These are phyloP conservation scores for Andrena bicolor DNA, from an alignment of 2,888 invertebrate genomes.

Conservation along the genomic window DNA sequence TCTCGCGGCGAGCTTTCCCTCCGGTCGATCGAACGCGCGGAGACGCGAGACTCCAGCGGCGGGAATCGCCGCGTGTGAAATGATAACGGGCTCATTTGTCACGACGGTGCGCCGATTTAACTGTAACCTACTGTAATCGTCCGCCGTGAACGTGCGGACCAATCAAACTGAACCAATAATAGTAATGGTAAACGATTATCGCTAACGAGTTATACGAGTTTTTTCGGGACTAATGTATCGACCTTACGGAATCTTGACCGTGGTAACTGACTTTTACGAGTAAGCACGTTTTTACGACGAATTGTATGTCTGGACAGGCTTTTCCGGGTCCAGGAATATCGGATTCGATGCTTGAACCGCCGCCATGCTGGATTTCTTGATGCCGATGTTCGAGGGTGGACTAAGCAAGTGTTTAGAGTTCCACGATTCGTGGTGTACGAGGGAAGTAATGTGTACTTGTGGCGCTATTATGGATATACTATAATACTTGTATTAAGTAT, in stretches of 20 bases:
- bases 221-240: conserved; percentile 68
- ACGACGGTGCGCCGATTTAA: conserved; percentile 47
- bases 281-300: conserved; percentile 45
- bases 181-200: conserved; percentile 52
- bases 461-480: not conserved
- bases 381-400: conserved; percentile 22
- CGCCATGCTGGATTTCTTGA: conserved; percentile 3
- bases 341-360: conserved; percentile 6
- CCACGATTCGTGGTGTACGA: not conserved
- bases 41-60: conserved; percentile 37
- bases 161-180: conserved; percentile 75
- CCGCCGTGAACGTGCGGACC: conserved; percentile 57
- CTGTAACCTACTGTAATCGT: conserved; percentile 44
- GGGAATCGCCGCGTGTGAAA: not conserved
- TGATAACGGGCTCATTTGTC: not conserved
- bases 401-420: not conserved
- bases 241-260: conserved; percentile 48
- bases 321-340: conserved; percentile 26
- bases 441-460: conserved; percentile 1
- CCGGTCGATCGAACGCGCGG: conserved; percentile 27
- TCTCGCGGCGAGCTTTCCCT: conserved; percentile 35
- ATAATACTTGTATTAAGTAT: not conserved
- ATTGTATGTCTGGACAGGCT: conserved; percentile 16
- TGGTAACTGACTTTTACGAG: conserved; percentile 42
- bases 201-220: conserved; percentile 57